Conservation (phyloP, 2,888 invertebrate genomes). For the Callosobruchus maculatus region DNA sequence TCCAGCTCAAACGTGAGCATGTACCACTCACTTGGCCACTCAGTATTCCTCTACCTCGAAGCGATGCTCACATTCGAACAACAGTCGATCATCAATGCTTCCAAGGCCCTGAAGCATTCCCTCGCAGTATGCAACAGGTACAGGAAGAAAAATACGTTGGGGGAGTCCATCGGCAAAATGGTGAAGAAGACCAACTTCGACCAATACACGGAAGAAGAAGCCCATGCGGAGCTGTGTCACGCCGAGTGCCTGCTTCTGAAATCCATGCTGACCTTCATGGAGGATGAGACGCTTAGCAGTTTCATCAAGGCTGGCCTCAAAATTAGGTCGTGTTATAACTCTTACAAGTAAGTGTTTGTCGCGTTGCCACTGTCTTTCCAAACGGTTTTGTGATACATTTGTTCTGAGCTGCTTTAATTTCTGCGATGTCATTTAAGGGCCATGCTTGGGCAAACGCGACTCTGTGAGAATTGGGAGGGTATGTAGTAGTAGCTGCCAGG, state of each 20-base stretch:
- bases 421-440: too few relatives aligned
- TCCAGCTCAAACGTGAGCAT: constrained; percentile 74
- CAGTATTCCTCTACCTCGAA: constrained; percentile 86
- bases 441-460: too few relatives aligned
- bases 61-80: constrained; percentile 91
- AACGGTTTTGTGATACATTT: too few relatives aligned
- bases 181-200: constrained; percentile 74
- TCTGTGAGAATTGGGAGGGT: too few relatives aligned
- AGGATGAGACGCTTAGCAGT: constrained; percentile 89
- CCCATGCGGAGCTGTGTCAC: constrained; percentile 93
- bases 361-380: too few relatives aligned
- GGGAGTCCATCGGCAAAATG: constrained; percentile 80
- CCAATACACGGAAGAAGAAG: constrained; percentile 73
- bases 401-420: too few relatives aligned
- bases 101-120: constrained; percentile 71
- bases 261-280: constrained; percentile 87
- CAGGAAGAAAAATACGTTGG: constrained; percentile 66
- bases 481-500: too few relatives aligned
- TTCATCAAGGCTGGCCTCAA: constrained; percentile 91
- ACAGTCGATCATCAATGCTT: constrained; percentile 69
- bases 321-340: constrained; percentile 84
- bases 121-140: constrained; percentile 73
- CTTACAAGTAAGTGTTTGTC: constrained; percentile 75
- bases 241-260: constrained; percentile 87
- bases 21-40: constrained; percentile 88